Conservation (phyloP, 2,797 vertebrate species). For the Micropoecilia bifurca region DNA sequence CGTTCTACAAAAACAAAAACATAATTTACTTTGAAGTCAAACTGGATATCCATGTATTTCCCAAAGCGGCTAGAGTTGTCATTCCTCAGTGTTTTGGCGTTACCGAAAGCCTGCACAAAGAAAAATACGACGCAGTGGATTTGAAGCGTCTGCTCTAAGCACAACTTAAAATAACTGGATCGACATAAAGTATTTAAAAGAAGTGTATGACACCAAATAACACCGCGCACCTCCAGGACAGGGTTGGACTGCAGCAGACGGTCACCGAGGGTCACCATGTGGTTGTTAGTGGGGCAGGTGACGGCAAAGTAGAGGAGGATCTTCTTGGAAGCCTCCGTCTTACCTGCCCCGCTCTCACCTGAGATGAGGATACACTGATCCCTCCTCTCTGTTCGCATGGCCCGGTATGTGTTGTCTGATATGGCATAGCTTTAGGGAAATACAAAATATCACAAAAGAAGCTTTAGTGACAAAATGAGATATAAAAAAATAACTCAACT, state of each 20-base stretch:
- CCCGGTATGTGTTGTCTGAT: slow-evolving; percentile 94
- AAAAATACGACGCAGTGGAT: slow-evolving; percentile 15
- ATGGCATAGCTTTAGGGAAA: slow-evolving; percentile 86
- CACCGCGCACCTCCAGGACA: slow-evolving; percentile 88
- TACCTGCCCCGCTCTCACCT: slow-evolving; percentile 92
- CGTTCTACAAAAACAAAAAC: background rate
- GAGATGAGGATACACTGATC: slow-evolving; percentile 89
- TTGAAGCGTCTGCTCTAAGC: slow-evolving; percentile 11
- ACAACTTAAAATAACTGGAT: slow-evolving; percentile 15
- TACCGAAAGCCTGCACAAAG: slow-evolving; percentile 91
- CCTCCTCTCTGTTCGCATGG: slow-evolving; percentile 89
- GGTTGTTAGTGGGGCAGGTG: slow-evolving; percentile 75
- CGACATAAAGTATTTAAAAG: background rate
- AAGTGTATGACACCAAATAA: background rate
- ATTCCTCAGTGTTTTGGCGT: slow-evolving; percentile 96
- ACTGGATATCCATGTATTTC: slow-evolving; percentile 98
- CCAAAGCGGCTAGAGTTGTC: slow-evolving; percentile 99
- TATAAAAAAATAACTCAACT: background rate
- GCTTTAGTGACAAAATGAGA: background rate
- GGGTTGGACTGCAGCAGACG: slow-evolving; percentile 91
- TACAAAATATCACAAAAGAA: background rate
- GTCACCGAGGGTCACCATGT: slow-evolving; percentile 81
- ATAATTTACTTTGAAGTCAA: slow-evolving; percentile 93
- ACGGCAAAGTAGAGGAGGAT: slow-evolving; percentile 92
- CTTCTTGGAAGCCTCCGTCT: slow-evolving; percentile 96